Evolutionary conservation across 1,140 invertebrate genomes (phyloP).

Genomic region (Vollenhovia emeryi): DNA sequence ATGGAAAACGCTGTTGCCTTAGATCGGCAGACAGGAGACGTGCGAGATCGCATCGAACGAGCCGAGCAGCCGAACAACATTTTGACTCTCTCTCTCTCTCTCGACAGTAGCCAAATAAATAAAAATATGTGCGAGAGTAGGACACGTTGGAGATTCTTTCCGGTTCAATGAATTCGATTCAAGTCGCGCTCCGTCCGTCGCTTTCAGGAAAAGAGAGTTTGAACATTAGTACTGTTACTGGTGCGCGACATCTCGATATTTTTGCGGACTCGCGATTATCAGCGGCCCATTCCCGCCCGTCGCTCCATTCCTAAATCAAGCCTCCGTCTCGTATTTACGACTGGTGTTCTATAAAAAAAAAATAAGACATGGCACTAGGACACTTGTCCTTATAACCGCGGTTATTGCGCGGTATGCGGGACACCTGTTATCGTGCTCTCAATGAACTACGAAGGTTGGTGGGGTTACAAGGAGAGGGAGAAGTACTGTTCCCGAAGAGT

Average conservation of each 20-base stretch:
- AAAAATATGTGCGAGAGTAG: not conserved
- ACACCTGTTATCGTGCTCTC: constrained; percentile 67
- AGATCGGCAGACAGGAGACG: not conserved
- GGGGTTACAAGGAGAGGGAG: constrained; percentile 49
- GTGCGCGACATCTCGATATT: not conserved
- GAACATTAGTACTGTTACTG: not conserved
- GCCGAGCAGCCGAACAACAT: not conserved
- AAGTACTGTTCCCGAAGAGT: constrained; percentile 67
- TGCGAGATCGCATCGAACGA: not conserved
- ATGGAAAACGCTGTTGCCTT: not conserved
- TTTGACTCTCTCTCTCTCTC: not conserved
- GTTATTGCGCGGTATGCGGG: constrained; percentile 60
- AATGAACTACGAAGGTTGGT: constrained; percentile 64
- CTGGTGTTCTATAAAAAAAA: not conserved
- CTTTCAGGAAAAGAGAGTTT: not conserved
- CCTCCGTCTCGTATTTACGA: constrained; percentile 1
- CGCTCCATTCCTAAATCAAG: not conserved
- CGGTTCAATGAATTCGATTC: not conserved
- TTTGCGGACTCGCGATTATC: not conserved
- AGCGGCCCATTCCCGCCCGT: not conserved
- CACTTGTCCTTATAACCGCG: not conserved
- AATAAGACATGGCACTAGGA: constrained; percentile 5
- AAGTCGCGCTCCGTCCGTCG: not conserved
- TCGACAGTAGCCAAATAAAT: not conserved
- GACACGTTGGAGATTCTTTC: not conserved